A percentile compares a stretch with the other conserved stretches of the same genome.
phyloP scores from a whole-genome alignment of 2,888 invertebrate genomes.

The Sphinx pinastri region DNA sequence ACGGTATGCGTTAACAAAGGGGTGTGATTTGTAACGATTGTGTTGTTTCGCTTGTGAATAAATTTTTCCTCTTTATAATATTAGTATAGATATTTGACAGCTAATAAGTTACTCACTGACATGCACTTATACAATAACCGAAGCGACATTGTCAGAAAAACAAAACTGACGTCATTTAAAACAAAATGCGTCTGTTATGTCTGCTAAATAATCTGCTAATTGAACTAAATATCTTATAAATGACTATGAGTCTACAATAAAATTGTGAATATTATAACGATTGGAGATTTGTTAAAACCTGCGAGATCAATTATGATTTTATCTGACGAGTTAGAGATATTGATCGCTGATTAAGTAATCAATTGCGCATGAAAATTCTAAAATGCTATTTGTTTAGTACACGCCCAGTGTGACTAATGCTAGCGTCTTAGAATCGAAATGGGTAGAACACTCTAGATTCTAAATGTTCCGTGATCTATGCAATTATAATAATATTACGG shows the following conservation, averaged over 20 bases:
- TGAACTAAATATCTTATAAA: no score
- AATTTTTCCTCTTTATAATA: no score
- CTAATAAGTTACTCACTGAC: no score
- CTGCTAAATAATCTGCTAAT: no score
- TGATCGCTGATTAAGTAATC: background rate
- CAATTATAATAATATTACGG: background rate
- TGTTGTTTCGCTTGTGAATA: slow-evolving; percentile 44
- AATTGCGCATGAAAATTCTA: slow-evolving; percentile 3
- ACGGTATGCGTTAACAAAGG: slow-evolving; percentile 48
- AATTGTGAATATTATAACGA: no score
- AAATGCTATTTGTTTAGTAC: slow-evolving; percentile 11
- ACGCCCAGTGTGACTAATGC: slow-evolving; percentile 9
- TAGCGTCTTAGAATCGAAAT: slow-evolving; percentile 7
- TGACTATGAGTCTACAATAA: no score
- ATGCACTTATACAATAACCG: no score
- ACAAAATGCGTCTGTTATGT: no score
- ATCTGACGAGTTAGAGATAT: background rate
- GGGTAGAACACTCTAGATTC: background rate
- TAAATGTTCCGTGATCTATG: background rate
- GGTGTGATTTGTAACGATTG: slow-evolving; percentile 39
- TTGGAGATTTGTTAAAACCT: background rate
- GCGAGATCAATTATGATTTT: background rate
- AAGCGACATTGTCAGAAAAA: no score
- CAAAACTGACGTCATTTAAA: no score
- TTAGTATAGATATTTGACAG: no score